phyloP scores from a whole-genome alignment of 2,113 vertebrate genomes.

The Neopipo cinnamomea region DNA sequence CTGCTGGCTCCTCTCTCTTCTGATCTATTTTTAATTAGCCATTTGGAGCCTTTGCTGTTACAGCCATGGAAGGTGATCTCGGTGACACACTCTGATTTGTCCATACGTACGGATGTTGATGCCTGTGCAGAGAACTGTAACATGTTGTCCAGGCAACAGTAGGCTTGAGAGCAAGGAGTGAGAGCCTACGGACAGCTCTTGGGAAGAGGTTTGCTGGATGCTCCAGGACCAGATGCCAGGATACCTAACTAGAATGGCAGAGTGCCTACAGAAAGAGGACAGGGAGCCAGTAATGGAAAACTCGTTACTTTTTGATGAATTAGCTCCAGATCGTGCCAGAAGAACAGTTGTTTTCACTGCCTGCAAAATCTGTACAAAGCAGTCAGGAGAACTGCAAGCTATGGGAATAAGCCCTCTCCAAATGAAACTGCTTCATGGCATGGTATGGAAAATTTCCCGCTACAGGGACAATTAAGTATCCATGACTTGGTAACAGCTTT shows the following conservation, averaged over 20 bases:
- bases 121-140: neutral
- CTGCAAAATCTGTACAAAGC: neutral
- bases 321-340: neutral
- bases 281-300: neutral
- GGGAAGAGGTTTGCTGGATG: neutral
- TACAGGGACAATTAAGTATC: neutral
- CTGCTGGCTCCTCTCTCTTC: neutral
- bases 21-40: constrained; percentile 28
- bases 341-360: neutral
- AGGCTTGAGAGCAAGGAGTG: neutral
- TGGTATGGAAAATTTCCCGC: neutral
- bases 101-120: neutral
- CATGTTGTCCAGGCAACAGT: neutral
- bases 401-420: neutral
- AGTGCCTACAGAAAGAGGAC: neutral
- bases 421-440: neutral
- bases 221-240: neutral
- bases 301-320: neutral
- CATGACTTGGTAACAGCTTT: neutral
- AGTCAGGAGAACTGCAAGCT: neutral
- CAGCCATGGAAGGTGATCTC: neutral
- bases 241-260: neutral
- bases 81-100: neutral
- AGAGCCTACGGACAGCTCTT: neutral
- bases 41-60: neutral